These are phyloP conservation scores for Papilio elwesi DNA, from an alignment of 2,888 invertebrate genomes.

Conservation along the genomic window DNA sequence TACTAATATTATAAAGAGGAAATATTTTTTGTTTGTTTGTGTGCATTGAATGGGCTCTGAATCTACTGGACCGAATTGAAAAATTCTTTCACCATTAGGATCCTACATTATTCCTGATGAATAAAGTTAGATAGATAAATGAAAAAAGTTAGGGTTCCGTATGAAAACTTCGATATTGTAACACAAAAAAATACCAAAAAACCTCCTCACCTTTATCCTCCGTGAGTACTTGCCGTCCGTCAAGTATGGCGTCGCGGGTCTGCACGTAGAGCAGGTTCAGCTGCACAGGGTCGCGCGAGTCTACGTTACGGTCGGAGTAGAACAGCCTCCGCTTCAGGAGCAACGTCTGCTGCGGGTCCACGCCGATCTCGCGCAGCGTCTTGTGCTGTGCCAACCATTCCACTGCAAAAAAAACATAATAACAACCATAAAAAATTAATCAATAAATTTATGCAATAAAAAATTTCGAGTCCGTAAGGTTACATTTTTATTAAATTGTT, in stretches of 20 bases:
- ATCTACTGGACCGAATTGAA: too few relatives aligned
- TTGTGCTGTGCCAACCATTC: conserved; percentile 99
- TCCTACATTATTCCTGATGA: too few relatives aligned
- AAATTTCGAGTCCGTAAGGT: not conserved
- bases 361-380: conserved; percentile 96
- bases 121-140: too few relatives aligned
- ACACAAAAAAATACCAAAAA: too few relatives aligned
- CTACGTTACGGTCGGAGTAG: conserved; percentile 99
- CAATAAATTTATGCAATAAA: too few relatives aligned
- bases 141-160: too few relatives aligned
- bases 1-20: too few relatives aligned
- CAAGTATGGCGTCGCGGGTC: conserved; percentile 97
- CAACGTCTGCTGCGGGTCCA: conserved; percentile 95
- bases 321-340: conserved; percentile 96
- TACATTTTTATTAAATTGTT: not conserved
- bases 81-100: too few relatives aligned
- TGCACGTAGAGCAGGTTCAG: conserved; percentile 98
- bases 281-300: conserved; percentile 98
- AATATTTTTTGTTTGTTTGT: too few relatives aligned
- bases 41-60: too few relatives aligned
- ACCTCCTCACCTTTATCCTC: conserved; percentile 89
- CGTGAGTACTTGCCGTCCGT: conserved; percentile 98
- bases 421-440: not conserved
- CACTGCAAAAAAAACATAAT: conserved; percentile 76
- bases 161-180: too few relatives aligned